Conservation (phyloP, 2,113 vertebrate genomes). For the Halichoerus grypus region DNA sequence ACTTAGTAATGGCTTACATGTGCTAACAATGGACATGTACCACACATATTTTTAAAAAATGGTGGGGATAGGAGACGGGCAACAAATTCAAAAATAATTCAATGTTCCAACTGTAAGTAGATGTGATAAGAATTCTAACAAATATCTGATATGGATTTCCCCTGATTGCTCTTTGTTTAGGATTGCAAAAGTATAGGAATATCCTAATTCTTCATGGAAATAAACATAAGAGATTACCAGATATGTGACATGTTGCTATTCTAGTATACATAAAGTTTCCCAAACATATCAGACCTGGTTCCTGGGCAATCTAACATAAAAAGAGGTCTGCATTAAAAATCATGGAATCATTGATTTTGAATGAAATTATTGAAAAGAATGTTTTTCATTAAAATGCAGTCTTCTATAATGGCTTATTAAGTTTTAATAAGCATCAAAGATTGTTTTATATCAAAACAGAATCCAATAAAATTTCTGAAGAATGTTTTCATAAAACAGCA, state of each 20-base stretch:
- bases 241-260: neutral
- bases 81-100: neutral
- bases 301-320: conserved; percentile 45
- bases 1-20: neutral
- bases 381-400: conserved; percentile 70
- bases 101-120: neutral
- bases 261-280: neutral
- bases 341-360: conserved; percentile 33
- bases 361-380: conserved; percentile 56
- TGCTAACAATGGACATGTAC: neutral
- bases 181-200: neutral
- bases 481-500: conserved; percentile 56
- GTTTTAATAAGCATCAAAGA: conserved; percentile 71
- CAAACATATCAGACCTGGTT: neutral
- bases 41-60: neutral
- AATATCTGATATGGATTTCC: neutral
- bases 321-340: conserved; percentile 49
- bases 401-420: conserved; percentile 60
- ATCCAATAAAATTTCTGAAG: conserved; percentile 66
- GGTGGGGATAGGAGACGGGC: rapidly evolving
- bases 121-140: neutral
- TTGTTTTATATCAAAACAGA: conserved; percentile 76
- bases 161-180: neutral
- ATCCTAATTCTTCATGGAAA: conserved; percentile 5
- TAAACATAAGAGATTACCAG: neutral